These are phyloP conservation scores for Drosophila fungiperda DNA, from an alignment of 2,888 invertebrate genomes.

Conservation along the genomic window DNA sequence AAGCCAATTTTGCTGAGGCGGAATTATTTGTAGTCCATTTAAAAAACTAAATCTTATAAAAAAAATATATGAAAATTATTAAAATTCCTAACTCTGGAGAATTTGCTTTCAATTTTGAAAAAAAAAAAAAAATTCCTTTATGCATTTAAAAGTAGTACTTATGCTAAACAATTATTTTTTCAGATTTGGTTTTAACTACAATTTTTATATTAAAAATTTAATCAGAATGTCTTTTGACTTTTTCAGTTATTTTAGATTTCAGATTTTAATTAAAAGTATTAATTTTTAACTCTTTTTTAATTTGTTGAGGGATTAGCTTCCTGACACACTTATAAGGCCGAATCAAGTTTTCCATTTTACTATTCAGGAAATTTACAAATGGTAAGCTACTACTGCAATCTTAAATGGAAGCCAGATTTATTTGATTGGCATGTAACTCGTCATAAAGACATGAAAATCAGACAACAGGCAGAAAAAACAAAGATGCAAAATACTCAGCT, in stretches of 20 bases:
- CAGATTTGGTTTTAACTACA: neutral
- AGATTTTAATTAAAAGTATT: neutral
- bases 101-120: neutral
- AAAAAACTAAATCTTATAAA: too few relatives aligned
- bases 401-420: conserved; percentile 1
- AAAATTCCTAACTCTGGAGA: neutral
- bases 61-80: neutral
- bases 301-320: conserved; percentile 1
- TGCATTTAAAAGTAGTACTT: neutral
- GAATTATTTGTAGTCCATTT: neutral
- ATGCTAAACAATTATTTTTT: neutral
- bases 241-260: neutral
- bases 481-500: conserved; percentile 30
- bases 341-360: conserved; percentile 19
- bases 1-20: conserved; percentile 4
- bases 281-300: neutral
- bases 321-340: neutral
- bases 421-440: conserved; percentile 13
- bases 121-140: neutral
- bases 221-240: neutral
- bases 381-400: neutral
- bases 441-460: conserved; percentile 16
- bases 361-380: conserved; percentile 36
- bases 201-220: neutral
- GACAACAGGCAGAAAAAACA: conserved; percentile 3